Evolutionary conservation across 2,113 vertebrate species (phyloP), one percentile per base, ranked within the genome.

Genomic region (Proterorhinus semilunaris): DNA sequence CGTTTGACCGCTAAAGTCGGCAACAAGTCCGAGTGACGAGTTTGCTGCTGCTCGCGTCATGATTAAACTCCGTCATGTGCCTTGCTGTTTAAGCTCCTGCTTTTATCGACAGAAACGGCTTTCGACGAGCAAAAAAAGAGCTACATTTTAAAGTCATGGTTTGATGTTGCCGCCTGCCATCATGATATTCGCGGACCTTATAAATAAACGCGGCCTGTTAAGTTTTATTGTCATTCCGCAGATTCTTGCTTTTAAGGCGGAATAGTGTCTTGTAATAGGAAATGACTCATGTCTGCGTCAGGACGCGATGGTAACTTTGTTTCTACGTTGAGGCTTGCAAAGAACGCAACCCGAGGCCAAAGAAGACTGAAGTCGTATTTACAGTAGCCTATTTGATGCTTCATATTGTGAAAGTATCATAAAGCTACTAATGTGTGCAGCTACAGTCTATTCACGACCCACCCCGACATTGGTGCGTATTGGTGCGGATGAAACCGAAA

Each of bases 51-150:
- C 63, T 71, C 48, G 16, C 87, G 80, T 79, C 77, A 79, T 66
- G 74, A 68, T 66, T 82, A 81, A 90, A 91, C 82, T 90, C 68
- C 88, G 82, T 89, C 82, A 82, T 83, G 84, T 68, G 83, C 70
- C 68, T 71, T 51, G 69, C 61, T 69, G 54, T 79, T 82, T 86
- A 85, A 86, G 87, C 90, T 81, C 64, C 17, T 45, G 72, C 74
- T 84, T 76, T 85, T 6, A 57, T 72, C 13, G 47, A 5, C 21
- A 10, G 3, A 75, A 73, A 62, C 66, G 17, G 58, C 27, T n/a
- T 49, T 10, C 71, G 70, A 77, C 68, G 7, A 16, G 0, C n/a
- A 0, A 50, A 71, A 76, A 21, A 9, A 45, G 48, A 0, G 8
- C 13, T 1, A 45, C 47, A 6, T 11, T 8, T 1, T 0, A 12